Percentiles rank a stretch among this genome's conserved stretches.
These are phyloP conservation scores for Graphium colonna DNA, from an alignment of 2,888 invertebrate genomes.

Conservation along the genomic window DNA sequence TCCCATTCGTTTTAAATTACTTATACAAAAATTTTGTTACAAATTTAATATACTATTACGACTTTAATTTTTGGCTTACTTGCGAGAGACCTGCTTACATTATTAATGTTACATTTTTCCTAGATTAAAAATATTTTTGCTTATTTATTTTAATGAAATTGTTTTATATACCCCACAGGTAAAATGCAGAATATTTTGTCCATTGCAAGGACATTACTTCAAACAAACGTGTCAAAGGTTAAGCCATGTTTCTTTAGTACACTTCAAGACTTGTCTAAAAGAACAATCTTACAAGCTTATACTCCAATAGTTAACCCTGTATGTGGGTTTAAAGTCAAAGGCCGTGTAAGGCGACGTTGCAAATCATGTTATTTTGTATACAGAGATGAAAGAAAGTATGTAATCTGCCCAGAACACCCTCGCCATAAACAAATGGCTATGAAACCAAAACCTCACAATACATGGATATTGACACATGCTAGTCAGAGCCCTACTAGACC, in stretches of 20 bases:
- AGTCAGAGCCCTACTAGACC: conserved; percentile 79
- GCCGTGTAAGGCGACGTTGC: conserved; percentile 84
- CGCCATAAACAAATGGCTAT: conserved; percentile 91
- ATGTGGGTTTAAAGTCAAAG: conserved; percentile 84
- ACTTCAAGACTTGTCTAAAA: conserved; percentile 35
- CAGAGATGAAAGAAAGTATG: conserved; percentile 83
- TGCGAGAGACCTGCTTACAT: no score
- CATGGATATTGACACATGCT: conserved; percentile 88
- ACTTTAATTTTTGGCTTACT: no score
- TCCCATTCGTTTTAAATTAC: no score
- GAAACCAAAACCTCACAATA: conserved; percentile 83
- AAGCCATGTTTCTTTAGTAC: conserved; percentile 40
- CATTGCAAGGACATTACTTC: conserved; percentile 38
- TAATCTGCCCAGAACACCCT: conserved; percentile 87
- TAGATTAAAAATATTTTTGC: no score
- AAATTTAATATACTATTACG: no score
- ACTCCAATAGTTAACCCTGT: conserved; percentile 46
- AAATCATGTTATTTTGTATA: conserved; percentile 88
- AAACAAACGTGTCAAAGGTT: conserved; percentile 30
- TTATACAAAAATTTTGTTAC: no score
- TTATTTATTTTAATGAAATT: no score
- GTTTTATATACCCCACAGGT: no score
- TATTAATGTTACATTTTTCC: no score
- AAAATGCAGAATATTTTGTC: conserved; percentile 49
- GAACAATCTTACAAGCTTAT: conserved; percentile 43